Base-by-base conservation (phyloP, 1,140 invertebrate genomes). In the Brachionus plicatilis region DNA sequence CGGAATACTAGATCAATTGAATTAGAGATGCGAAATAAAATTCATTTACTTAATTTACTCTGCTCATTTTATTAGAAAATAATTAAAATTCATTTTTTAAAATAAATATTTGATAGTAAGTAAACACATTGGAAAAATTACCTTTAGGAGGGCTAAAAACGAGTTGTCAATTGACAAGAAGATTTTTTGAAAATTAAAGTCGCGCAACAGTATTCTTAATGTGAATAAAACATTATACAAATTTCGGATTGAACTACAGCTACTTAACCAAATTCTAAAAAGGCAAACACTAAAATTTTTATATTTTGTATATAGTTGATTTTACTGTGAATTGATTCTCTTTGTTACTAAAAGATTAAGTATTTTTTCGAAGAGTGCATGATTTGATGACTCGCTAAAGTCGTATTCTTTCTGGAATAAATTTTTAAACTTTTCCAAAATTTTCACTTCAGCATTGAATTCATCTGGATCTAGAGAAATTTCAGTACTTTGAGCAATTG, bases 351-450 rank as follows among this genome's bases (percentile, higher is more conserved):
- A 50, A 12, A 76, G 43, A 17, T 50, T 50, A 12, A 76, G 72
- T 8, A 76, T 50, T 50, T 27, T 76, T 50, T 76, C 45, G 50
- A 76, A 76, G 27, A 47, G 47, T 24, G 29, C 47, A 50, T 50
- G 41, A 76, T 50, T 50, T 50, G 43, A 27, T 27, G 20, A 12
- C 12, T 76, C 45, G 27, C 72, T 76, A 27, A 76, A 76, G 3
- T 50, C 27, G 43, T 76, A 37, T 14, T 76, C 72, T 37, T 76
- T 50, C 24, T 76, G 72, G 27, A 27, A 76, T 3, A 50, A 3
- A 50, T 76, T 76, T 76, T 76, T 76, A 47, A 76, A 50, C n/a
- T 76, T 53, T 76, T 76, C 72, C 20, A 76, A 50, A 37, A 27
- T 27, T 29, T 76, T 47, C 20, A 76, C 14, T 50, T 76, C 72